Evolutionary conservation across 2,113 vertebrate species (phyloP), one percentile per base, ranked within the genome.

Genomic region (Mustela lutreola): DNA sequence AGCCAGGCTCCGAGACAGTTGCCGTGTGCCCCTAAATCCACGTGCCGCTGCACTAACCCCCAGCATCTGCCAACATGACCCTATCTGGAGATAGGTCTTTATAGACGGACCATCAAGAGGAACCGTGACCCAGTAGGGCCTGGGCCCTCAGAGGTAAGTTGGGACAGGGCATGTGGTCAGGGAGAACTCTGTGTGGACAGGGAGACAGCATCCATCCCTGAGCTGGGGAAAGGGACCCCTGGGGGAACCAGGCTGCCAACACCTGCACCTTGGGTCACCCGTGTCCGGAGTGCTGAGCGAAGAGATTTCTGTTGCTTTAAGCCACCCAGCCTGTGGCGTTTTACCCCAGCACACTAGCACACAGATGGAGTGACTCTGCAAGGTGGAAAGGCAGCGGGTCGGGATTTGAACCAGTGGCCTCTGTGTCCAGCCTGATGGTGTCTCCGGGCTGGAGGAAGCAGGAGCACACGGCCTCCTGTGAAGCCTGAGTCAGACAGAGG

Each of bases 191-290:
- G 0, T 0, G 11, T 5, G 60, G 15, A 3, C 48, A 45, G 3
- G 7, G 42, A 45, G 10, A n/a, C 0, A 1, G 60, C 22, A 7
- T 60, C 58, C 3, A 0, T 4, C 48, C 11, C 0, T 0, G 7
- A 4, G 48, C 33, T 10, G 1, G 39, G 62, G 31, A 42, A 2
- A 2, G 28, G 5, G 11, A 16, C 4, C 71, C 19, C 16, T 0
- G 50, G 22, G 24, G 12, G 42, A 24, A 2, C 58, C 26, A 3
- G 0, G 15, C 36, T 0, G 28, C 21, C 0, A 0, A 31, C 1
- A 0, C 63, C 31, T 7, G 33, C 5, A 7, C 22, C 39, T 18
- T 3, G 28, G 48, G 1, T 50, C 2, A 26, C 2, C 22, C 2
- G 48, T 39, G 56, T 81, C 58, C 31, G 6, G 87, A 7, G 5